These are phyloP conservation scores for Priocnemis perturbator DNA, from an alignment of 2,888 invertebrate species.

Conservation along the genomic window DNA sequence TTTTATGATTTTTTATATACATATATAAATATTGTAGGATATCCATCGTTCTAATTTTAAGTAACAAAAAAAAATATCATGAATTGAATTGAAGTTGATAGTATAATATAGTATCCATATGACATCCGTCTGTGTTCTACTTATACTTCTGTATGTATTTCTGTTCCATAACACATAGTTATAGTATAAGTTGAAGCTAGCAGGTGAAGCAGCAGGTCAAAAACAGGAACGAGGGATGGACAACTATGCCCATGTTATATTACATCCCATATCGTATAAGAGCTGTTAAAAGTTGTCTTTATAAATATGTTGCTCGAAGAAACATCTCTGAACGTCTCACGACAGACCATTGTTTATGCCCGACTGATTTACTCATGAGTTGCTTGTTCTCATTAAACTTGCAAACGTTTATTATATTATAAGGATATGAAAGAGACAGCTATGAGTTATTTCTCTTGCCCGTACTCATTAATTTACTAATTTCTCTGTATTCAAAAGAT, in stretches of 20 bases:
- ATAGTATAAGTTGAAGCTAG: slow-evolving; percentile 60
- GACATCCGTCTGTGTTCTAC: slow-evolving; percentile 57
- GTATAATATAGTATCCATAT: slow-evolving; percentile 53
- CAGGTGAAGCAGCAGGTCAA: slow-evolving; percentile 65
- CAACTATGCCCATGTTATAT: slow-evolving; percentile 54
- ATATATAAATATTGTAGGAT: slow-evolving; percentile 59
- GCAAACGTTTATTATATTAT: slow-evolving; percentile 44
- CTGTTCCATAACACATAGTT: slow-evolving; percentile 55
- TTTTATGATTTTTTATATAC: slow-evolving; percentile 48
- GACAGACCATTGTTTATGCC: slow-evolving; percentile 50
- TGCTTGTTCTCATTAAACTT: slow-evolving; percentile 45
- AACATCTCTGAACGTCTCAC: slow-evolving; percentile 42
- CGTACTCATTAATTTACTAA: slow-evolving; percentile 47
- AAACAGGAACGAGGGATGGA: slow-evolving; percentile 58
- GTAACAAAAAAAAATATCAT: slow-evolving; percentile 52
- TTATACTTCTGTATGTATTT: slow-evolving; percentile 58
- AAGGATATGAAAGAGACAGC: slow-evolving; percentile 45
- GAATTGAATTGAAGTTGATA: slow-evolving; percentile 50
- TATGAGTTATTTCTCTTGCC: slow-evolving; percentile 44
- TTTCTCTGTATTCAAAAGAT: slow-evolving; percentile 46
- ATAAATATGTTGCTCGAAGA: slow-evolving; percentile 51
- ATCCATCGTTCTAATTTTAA: slow-evolving; percentile 60
- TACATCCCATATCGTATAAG: slow-evolving; percentile 53
- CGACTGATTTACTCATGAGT: slow-evolving; percentile 48
- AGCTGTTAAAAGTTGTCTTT: slow-evolving; percentile 51